Percentiles rank a stretch among this genome's conserved stretches.
Conservation (phyloP, 2,888 invertebrate genomes). For the Drosophila prostipennis region DNA sequence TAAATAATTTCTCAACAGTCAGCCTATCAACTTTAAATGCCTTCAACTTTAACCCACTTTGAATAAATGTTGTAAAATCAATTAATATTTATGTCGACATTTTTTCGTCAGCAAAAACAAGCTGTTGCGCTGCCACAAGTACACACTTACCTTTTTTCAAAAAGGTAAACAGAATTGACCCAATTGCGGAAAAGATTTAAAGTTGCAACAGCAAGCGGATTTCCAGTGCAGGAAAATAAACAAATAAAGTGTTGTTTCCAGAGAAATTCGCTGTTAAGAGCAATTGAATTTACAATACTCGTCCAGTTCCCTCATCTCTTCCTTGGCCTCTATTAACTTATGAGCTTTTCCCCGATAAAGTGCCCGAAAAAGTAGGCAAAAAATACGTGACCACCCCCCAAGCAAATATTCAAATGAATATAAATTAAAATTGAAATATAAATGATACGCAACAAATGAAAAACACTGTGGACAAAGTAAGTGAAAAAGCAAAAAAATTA, state of each 20-base stretch:
- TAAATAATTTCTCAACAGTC: not conserved
- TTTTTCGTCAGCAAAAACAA: conserved; percentile 1
- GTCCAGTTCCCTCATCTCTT: conserved; percentile 1
- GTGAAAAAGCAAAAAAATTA: not conserved
- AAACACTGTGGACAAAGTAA: conserved; percentile 30
- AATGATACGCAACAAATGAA: conserved; percentile 54
- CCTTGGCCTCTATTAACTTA: conserved; percentile 40
- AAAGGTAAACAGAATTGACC: conserved; percentile 23
- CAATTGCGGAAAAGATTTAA: conserved; percentile 29
- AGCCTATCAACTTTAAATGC: not conserved
- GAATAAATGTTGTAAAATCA: not conserved
- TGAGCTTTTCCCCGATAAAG: conserved; percentile 24
- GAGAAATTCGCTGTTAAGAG: conserved; percentile 6
- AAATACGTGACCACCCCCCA: not conserved
- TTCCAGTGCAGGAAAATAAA: conserved; percentile 12
- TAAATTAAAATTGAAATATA: conserved; percentile 76
- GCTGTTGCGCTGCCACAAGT: conserved; percentile 18
- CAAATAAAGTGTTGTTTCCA: conserved; percentile 26
- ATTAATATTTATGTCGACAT: conserved; percentile 10
- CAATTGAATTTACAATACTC: conserved; percentile 13
- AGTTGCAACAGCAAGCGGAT: conserved; percentile 19
- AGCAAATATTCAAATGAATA: conserved; percentile 58
- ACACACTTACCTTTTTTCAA: conserved; percentile 1
- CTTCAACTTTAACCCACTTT: not conserved
- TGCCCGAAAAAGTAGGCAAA: conserved; percentile 19